These are phyloP conservation scores for Holocentrus rufus DNA, from an alignment of 2,797 vertebrate genomes.

Conservation along the genomic window DNA sequence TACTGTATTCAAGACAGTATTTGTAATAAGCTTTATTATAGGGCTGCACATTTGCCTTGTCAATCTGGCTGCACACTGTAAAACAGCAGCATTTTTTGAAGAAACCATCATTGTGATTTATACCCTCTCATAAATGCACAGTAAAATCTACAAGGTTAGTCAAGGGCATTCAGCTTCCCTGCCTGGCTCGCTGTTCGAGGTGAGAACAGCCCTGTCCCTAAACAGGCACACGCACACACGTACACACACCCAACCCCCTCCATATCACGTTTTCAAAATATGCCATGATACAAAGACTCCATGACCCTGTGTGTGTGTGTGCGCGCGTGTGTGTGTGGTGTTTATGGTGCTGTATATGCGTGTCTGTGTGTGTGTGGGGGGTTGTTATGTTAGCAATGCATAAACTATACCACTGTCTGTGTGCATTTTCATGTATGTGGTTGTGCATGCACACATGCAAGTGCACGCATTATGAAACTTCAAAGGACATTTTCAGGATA, in stretches of 20 bases:
- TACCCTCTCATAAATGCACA: slow-evolving; percentile 78
- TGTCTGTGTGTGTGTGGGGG: slow-evolving; percentile 51
- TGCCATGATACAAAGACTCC: slow-evolving; percentile 68
- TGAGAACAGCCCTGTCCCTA: slow-evolving; percentile 67
- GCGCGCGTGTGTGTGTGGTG: slow-evolving; percentile 4
- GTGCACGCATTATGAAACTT: slow-evolving; percentile 55
- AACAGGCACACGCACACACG: slow-evolving; percentile 42
- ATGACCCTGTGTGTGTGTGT: slow-evolving; percentile 65
- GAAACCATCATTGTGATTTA: slow-evolving; percentile 79
- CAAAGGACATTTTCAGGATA: slow-evolving; percentile 77
- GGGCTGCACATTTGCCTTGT: slow-evolving; percentile 69
- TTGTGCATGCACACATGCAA: slow-evolving; percentile 41
- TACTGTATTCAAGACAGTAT: slow-evolving; percentile 54
- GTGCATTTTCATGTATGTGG: slow-evolving; percentile 36
- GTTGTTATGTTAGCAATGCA: slow-evolving; percentile 38
- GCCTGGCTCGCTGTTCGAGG: slow-evolving; percentile 68
- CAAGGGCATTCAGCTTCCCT: slow-evolving; percentile 77
- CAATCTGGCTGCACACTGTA: slow-evolving; percentile 73
- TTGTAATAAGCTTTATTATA: slow-evolving; percentile 71
- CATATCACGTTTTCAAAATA: slow-evolving; percentile 75
- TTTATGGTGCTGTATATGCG: neutral
- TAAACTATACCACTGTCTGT: slow-evolving; percentile 41
- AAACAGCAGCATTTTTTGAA: slow-evolving; percentile 64
- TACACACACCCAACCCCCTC: slow-evolving; percentile 37
- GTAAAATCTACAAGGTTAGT: slow-evolving; percentile 82